Conservation (phyloP, 2,113 vertebrate species). For the Hystrix brachyura region DNA sequence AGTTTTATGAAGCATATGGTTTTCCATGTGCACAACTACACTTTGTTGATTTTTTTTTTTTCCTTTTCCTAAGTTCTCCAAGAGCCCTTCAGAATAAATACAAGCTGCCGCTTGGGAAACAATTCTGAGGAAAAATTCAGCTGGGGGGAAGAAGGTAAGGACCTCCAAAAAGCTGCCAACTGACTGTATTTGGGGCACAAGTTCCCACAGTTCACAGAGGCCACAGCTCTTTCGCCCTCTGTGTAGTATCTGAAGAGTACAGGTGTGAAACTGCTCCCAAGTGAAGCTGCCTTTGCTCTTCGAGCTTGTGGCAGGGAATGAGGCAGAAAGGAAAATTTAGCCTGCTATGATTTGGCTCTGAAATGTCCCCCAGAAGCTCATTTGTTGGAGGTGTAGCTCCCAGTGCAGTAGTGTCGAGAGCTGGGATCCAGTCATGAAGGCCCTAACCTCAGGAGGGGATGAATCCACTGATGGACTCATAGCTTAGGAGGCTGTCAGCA, state of each 20-base stretch:
- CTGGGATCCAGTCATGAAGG: not conserved
- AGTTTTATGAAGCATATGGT: conserved; percentile 75
- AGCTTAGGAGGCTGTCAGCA: not conserved
- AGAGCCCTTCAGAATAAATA: conserved; percentile 76
- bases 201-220: not conserved
- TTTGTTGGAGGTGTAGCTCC: not conserved
- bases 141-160: not conserved
- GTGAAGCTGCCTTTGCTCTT: not conserved
- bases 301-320: not conserved
- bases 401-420: not conserved
- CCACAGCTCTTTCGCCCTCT: not conserved
- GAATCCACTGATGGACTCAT: not conserved
- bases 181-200: not conserved
- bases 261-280: not conserved
- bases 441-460: not conserved
- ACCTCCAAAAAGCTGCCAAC: not conserved
- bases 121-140: conserved; percentile 57
- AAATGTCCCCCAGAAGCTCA: not conserved
- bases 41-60: conserved; percentile 72
- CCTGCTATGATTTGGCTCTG: not conserved
- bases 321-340: not conserved
- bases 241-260: not conserved
- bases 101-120: conserved; percentile 77
- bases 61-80: conserved; percentile 55
- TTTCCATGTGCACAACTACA: conserved; percentile 68